Conservation (phyloP, 2,113 vertebrate genomes). For the Dasyurus viverrinus region DNA sequence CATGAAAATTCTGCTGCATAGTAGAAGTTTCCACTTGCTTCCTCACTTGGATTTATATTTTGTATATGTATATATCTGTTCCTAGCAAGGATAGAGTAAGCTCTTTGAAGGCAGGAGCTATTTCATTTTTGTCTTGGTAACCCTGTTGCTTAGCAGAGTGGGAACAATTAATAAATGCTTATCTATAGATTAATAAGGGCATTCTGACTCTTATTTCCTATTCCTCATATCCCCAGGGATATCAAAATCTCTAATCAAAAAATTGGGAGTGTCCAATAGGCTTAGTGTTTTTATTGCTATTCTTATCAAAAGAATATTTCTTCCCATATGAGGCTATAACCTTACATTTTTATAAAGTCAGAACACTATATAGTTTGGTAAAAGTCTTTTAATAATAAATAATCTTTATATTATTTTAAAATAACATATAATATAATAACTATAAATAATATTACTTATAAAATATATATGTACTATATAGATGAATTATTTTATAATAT, state of each 20-base stretch:
- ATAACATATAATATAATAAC: neutral
- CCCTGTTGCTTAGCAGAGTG: neutral
- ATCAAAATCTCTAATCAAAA: neutral
- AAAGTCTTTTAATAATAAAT: neutral
- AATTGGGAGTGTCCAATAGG: neutral
- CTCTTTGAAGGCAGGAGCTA: neutral
- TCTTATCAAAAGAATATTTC: neutral
- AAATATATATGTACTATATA: neutral
- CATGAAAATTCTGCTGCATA: neutral
- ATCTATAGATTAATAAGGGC: neutral
- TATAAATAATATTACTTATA: neutral
- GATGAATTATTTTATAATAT: neutral
- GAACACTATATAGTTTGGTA: neutral
- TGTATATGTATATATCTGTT: neutral
- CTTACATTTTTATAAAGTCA: neutral
- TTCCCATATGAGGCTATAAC: neutral
- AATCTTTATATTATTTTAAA: neutral
- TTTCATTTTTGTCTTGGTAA: neutral
- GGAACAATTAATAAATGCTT: neutral
- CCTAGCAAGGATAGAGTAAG: neutral
- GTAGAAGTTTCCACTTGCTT: neutral
- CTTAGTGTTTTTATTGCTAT: neutral
- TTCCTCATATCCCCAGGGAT: neutral
- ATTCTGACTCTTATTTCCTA: neutral
- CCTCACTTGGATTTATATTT: neutral